Base-by-base conservation (phyloP, 2,797 vertebrate genomes). In the Cossypha niveicapilla region DNA sequence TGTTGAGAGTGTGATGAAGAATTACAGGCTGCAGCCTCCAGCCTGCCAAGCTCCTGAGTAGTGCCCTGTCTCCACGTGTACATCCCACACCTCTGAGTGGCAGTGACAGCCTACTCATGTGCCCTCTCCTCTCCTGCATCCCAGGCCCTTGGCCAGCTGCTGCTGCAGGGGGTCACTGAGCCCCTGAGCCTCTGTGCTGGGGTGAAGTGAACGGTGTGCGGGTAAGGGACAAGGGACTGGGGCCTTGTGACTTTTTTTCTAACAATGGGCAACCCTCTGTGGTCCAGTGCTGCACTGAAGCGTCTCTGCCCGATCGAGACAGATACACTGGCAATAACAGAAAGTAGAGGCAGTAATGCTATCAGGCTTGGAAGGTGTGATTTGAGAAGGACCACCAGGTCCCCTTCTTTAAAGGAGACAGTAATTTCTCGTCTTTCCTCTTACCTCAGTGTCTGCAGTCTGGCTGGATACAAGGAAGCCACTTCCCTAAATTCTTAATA, bases 251-350 rank as follows among this genome's bases (percentile, higher is more conserved):
- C 44, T 66, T 63, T 13, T 0, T 37, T 44, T n/a, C 42, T 57
- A 45, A 60, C 4, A 1, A 11, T 17, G 10, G 14, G 17, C n/a
- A 56, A 2, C 14, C 18, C 6, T 74, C n/a, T 66, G 7, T 5
- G 7, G 4, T 41, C 42, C 24, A 16, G 42, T 1, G 0, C 47
- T 5, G 2, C n/a, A 5, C 19, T 68, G 47, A 80, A 56, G 5
- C 0, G 0, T n/a, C 7, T 45, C 30, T 65, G 48, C 6, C 18
- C 34, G 17, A 1, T 25, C 1, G 2, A 67, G 30, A 54, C 18
- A 54, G 24, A 11, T 53, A 16, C 6, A 4, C 32, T 54, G 58
- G 66, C 56, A 87, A 27, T n/a, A 44, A 30, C 7, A 56, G 53
- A 34, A 75, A 76, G n/a, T 13, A 28, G 30, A 62, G 11, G 10